These are phyloP conservation scores for Xenus cinereus DNA, from an alignment of 2,113 vertebrate species.

Conservation along the genomic window DNA sequence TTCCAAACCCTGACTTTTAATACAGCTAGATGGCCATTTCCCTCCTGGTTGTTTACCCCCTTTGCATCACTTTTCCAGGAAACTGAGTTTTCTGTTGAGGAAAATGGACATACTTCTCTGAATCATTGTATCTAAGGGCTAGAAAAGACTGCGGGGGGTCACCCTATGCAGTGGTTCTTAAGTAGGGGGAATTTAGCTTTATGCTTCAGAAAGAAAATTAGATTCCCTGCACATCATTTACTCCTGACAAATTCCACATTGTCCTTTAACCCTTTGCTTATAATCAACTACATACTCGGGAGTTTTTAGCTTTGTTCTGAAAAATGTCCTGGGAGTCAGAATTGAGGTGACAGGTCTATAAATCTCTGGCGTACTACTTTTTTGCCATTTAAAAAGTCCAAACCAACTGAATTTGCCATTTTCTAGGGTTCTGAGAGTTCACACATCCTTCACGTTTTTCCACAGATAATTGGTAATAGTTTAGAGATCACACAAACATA, in stretches of 20 bases:
- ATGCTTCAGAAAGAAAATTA: background rate
- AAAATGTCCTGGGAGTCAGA: background rate
- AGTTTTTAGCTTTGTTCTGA: background rate
- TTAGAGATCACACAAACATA: background rate
- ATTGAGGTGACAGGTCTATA: background rate
- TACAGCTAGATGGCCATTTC: background rate
- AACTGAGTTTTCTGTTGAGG: background rate
- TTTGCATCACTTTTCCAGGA: background rate
- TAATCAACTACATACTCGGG: background rate
- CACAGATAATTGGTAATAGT: background rate
- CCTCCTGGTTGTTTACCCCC: background rate
- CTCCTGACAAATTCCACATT: background rate
- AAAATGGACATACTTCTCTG: background rate
- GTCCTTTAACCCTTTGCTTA: background rate
- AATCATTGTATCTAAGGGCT: background rate
- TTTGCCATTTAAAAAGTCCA: background rate
- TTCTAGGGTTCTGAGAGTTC: background rate
- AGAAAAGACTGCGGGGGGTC: background rate
- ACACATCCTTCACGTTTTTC: background rate
- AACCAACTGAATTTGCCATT: background rate
- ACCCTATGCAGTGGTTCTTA: background rate
- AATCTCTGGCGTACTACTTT: background rate
- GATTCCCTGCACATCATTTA: background rate
- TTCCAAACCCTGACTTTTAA: background rate
- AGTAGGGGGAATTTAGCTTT: background rate